Base-by-base conservation (phyloP, 2,888 invertebrate species). In the Zhuqinia jingwanae region DNA sequence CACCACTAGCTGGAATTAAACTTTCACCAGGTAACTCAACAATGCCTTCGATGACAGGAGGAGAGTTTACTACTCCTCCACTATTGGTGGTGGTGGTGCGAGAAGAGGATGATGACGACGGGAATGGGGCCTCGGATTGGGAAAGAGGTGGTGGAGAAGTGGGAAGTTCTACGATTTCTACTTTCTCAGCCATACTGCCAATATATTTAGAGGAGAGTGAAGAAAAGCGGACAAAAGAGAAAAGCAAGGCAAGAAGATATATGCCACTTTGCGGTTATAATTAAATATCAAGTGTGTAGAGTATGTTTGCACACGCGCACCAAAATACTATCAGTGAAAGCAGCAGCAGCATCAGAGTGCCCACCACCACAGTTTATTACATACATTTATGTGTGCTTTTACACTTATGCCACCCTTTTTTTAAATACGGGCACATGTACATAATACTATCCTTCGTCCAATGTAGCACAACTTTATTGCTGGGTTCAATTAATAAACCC, bases 11-110 rank as follows among this genome's bases (percentile, higher is more conserved):
- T n/a, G 58, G 42, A 25, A 85, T 63, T 80, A 76, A 76, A 86
- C 80, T 80, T 86, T 86, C 86, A 77, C 81, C 86, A 15, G 86
- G 81, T 22, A 81, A 45, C 68, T 81, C 81, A 15, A 86, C 86
- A 30, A 81, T 77, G 1, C 86, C 86, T 73, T 86, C 86, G 6
- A 76, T 60, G n/a, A 80, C 68, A 5, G 53, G 68, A 15, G 80
- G 80, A 68, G 80, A 80, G 27, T 47, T 30, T 22, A 56, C 53
- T 22, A 56, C 25, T 63, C 36, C 73, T 17, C 20, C 22, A n/a
- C n/a, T n/a, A n/a, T n/a, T n/a, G n/a, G n/a, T n/a, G n/a, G n/a
- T n/a, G 11, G 11, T 20, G 8, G n/a, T 10, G 8, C 63, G 20
- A 22, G 22, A 15, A 84, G 53, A 0, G 36, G 80, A 53, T 2